Evolutionary conservation across 2,113 vertebrate genomes (phyloP), one percentile per base, ranked within the genome.

Genomic region (Nothocercus julius): DNA sequence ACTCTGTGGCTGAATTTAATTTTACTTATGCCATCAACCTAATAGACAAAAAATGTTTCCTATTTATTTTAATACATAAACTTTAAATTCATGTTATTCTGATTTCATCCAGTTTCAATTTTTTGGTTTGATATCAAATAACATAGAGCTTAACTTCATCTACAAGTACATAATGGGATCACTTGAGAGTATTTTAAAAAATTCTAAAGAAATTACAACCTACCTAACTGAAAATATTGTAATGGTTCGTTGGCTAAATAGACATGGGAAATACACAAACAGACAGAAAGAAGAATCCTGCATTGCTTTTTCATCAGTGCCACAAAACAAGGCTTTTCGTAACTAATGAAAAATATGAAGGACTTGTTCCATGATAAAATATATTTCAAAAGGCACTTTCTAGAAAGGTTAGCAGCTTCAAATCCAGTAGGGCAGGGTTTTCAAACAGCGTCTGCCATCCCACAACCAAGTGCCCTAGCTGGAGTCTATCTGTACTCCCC

Each of bases 41-140:
- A 89, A 85, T 76, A 91, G 53, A 96, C 69, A 91, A 87, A 90
- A 94, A 97, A 87, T 38, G 94, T 75, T 87, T 91, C 38, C 66
- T 92, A 63, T 90, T 96, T 92, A 93, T 92, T 96, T 94, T 82
- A 93, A 61, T 94, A 92, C 76, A 87, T 73, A 95, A 92, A 92
- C 51, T 70, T 95, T 86, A 92, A 97, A 90, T 20, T 90, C 92
- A 42, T 75, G 80, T 96, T 94, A 78, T 95, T 84, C 85, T 85
- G 53, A 68, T 96, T 95, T 97, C 90, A 93, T 93, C 72, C 87
- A 58, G 76, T 34, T 89, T 85, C 79, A 67, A 68, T 95, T 96
- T 93, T 78, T 78, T 77, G 66, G 69, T 91, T 92, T 84, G 88
- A 62, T 70, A 81, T 36, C 85, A 90, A 89, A 96, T 64, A 91